phyloP scores from a whole-genome alignment of 2,888 invertebrate genomes.

The Adelphocoris suturalis region DNA sequence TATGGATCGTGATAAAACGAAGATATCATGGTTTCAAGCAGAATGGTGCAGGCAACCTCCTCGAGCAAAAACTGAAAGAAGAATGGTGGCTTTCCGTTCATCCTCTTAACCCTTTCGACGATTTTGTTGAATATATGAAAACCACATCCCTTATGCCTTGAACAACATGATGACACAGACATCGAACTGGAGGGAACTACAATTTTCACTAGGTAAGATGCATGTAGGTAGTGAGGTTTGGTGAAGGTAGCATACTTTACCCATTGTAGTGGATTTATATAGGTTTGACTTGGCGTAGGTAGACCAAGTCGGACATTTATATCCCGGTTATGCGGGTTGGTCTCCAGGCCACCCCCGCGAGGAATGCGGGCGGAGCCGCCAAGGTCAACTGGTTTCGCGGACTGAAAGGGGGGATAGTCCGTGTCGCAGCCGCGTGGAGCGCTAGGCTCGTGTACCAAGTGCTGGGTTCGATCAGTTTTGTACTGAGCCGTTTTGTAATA shows the following conservation, averaged over 20 bases:
- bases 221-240: background rate
- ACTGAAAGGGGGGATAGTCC: too few species aligned
- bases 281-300: too few species aligned
- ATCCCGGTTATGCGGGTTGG: too few species aligned
- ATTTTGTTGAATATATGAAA: background rate
- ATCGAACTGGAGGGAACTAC: background rate
- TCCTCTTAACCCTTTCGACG: background rate
- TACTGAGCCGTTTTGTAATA: too few species aligned
- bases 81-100: background rate
- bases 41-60: conserved; percentile 30
- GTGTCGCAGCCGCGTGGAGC: too few species aligned
- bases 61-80: conserved; percentile 5
- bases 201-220: background rate
- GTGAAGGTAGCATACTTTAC: background rate
- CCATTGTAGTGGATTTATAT: too few species aligned
- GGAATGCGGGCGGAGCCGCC: too few species aligned
- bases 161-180: background rate
- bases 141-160: background rate
- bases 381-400: too few species aligned
- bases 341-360: too few species aligned
- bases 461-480: too few species aligned
- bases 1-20: background rate
- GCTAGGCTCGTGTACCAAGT: too few species aligned
- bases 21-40: conserved; percentile 26
- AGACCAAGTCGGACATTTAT: too few species aligned